These are phyloP conservation scores for Athalia rosae DNA, from an alignment of 2,888 invertebrate genomes.

Conservation along the genomic window DNA sequence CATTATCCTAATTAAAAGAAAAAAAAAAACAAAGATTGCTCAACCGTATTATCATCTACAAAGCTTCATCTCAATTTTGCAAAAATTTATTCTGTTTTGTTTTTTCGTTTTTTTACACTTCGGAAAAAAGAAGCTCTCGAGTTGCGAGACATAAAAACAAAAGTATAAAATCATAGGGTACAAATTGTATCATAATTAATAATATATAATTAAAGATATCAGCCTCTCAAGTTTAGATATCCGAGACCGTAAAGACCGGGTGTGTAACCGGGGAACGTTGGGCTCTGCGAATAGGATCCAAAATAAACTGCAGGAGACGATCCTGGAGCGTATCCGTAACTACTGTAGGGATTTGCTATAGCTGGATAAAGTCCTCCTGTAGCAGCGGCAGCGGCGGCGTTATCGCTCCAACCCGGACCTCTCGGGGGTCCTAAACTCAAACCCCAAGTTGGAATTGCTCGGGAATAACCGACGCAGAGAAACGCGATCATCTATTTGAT, in stretches of 20 bases:
- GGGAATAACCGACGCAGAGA: slow-evolving; percentile 28
- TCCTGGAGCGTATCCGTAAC: slow-evolving; percentile 17
- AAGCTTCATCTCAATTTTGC: no score
- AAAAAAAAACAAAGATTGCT: no score
- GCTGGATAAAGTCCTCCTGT: slow-evolving; percentile 17
- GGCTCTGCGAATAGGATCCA: slow-evolving; percentile 21
- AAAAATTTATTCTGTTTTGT: no score
- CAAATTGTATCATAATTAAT: neutral
- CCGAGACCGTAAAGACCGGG: slow-evolving; percentile 35
- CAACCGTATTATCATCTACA: no score
- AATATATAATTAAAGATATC: neutral
- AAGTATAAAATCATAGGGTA: no score
- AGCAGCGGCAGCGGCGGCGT: neutral
- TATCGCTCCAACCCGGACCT: slow-evolving; percentile 38
- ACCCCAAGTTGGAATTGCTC: slow-evolving; percentile 31
- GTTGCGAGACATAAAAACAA: no score
- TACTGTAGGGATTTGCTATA: neutral
- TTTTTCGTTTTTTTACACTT: no score
- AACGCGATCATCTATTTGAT: slow-evolving; percentile 3
- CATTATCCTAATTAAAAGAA: no score
- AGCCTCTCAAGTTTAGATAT: slow-evolving; percentile 24
- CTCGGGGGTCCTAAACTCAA: neutral
- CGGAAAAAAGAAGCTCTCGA: no score
- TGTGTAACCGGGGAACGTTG: slow-evolving; percentile 34
- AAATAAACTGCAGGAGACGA: slow-evolving; percentile 5